These are phyloP conservation scores for Taeniopygia guttata DNA, from an alignment of 2,797 vertebrate genomes.

Conservation along the genomic window DNA sequence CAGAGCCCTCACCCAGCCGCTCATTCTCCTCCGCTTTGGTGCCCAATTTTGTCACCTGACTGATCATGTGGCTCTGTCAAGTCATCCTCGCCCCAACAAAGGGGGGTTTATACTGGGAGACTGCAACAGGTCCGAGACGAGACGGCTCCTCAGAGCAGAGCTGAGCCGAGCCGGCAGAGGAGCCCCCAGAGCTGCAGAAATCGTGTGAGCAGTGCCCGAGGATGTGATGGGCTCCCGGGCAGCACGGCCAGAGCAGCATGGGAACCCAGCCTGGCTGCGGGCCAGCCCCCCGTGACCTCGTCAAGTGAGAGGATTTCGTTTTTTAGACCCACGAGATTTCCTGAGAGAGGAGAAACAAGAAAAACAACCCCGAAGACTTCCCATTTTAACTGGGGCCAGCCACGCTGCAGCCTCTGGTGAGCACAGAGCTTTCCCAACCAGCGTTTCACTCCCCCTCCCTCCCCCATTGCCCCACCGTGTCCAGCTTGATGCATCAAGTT, in stretches of 20 bases:
- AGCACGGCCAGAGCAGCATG: not conserved
- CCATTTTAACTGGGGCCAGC: not conserved
- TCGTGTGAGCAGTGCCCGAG: accelerated
- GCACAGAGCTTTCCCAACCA: not conserved
- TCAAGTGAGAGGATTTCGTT: not conserved
- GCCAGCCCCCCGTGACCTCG: not conserved
- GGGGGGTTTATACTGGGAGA: not conserved
- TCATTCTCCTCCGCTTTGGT: not conserved
- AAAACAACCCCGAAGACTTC: not conserved
- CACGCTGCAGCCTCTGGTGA: accelerated
- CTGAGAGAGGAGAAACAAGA: not conserved
- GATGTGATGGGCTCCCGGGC: not conserved
- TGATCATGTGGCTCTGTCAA: conserved; percentile 49
- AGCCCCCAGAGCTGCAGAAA: accelerated
- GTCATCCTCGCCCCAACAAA: not conserved
- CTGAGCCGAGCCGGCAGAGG: accelerated
- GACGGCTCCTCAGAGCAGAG: not conserved
- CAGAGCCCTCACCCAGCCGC: not conserved
- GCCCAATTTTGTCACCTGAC: conserved; percentile 61
- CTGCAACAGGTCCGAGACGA: not conserved
- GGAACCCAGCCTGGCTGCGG: not conserved
- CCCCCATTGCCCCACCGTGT: accelerated
- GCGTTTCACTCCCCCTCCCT: accelerated
- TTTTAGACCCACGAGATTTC: not conserved
- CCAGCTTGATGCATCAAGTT: not conserved